phyloP scores from a whole-genome alignment of 2,888 invertebrate genomes.

The Lamproptera curius region DNA sequence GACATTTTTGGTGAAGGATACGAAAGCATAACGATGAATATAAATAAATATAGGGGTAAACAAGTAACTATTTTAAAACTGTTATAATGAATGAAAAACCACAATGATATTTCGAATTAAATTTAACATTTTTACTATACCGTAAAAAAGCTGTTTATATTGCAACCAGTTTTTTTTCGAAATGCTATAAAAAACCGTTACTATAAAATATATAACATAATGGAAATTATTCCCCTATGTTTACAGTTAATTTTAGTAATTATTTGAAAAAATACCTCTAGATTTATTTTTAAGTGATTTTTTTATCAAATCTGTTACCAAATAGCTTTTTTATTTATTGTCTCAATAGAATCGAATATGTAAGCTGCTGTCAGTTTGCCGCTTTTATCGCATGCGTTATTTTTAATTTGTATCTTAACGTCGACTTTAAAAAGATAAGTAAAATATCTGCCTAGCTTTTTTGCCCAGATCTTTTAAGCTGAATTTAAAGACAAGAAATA shows the following conservation, averaged over 20 bases:
- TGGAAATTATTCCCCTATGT: slow-evolving; percentile 5
- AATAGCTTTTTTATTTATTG: slow-evolving; percentile 22
- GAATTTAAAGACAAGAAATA: no score
- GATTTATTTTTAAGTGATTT: slow-evolving; percentile 11
- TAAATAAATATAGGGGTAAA: neutral
- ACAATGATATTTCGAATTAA: no score
- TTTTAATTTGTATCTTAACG: neutral
- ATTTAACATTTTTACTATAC: no score
- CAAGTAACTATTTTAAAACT: no score
- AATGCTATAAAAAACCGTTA: no score
- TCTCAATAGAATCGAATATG: slow-evolving; percentile 4
- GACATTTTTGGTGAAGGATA: slow-evolving; percentile 6
- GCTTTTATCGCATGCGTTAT: neutral
- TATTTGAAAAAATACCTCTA: slow-evolving; percentile 17
- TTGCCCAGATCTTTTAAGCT: no score
- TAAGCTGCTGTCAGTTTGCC: neutral
- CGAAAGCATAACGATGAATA: neutral
- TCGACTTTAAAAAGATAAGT: no score
- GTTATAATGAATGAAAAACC: no score
- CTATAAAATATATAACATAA: no score
- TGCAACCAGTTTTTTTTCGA: no score
- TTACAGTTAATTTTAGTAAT: slow-evolving; percentile 2
- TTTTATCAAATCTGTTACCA: slow-evolving; percentile 19
- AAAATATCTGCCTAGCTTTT: no score
- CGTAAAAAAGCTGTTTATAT: no score